These are phyloP conservation scores for Catharus fuscescens DNA, from an alignment of 2,113 vertebrate species.

Conservation along the genomic window DNA sequence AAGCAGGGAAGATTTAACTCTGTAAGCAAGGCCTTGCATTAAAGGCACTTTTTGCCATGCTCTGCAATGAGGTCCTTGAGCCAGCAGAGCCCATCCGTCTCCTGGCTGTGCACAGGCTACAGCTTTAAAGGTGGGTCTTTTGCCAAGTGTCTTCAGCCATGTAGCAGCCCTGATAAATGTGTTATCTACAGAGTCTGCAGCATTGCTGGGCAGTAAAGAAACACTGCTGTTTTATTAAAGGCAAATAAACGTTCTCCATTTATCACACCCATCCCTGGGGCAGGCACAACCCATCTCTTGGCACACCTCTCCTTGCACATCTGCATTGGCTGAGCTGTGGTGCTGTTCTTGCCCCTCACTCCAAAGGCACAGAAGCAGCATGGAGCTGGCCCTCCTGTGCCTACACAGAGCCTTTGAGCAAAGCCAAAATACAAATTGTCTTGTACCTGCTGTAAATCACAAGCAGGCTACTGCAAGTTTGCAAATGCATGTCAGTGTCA, in stretches of 20 bases:
- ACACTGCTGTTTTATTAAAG: neutral
- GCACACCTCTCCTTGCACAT: neutral
- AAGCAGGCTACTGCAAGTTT: neutral
- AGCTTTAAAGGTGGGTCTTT: neutral
- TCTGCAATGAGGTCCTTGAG: neutral
- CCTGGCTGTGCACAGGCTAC: neutral
- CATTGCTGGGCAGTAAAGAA: neutral
- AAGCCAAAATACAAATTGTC: neutral
- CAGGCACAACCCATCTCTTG: neutral
- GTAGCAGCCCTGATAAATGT: neutral
- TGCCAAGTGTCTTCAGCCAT: neutral
- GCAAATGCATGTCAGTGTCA: neutral
- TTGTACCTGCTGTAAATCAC: neutral
- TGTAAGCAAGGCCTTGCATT: neutral
- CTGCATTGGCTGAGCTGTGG: neutral
- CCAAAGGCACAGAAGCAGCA: neutral
- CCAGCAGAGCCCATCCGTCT: neutral
- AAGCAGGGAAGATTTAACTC: neutral
- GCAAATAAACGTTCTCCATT: neutral
- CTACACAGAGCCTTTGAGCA: neutral
- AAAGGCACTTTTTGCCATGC: neutral
- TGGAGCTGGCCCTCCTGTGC: neutral
- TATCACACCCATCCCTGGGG: neutral
- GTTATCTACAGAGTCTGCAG: too few species aligned
- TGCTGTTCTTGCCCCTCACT: neutral